Base-by-base conservation (phyloP, 2,797 vertebrate genomes). In the Labeo calbasu region DNA sequence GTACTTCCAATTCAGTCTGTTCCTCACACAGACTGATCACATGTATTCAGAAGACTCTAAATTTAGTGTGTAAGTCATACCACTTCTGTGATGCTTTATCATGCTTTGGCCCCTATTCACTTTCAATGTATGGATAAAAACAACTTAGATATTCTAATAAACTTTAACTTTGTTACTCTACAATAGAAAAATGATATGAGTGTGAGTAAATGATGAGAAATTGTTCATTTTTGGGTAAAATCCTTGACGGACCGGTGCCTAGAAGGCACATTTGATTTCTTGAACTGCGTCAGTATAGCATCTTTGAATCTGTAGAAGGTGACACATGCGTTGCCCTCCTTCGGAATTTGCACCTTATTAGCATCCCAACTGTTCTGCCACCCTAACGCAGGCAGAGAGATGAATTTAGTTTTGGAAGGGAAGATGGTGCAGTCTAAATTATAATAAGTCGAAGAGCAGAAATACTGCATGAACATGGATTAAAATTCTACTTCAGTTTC, bases 311-410 rank as follows among this genome's bases (percentile, higher is more conserved):
- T 66, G 59, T 9, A 65, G 57, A 73, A 78, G 80, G 85, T 83
- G 80, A 73, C 80, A 79, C 80, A 78, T 85, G 79, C 65, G 72
- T 50, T 82, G 84, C 80, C 80, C 85, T 83, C 85, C 85, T 78
- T 86, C 85, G 6, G 75, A 86, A 86, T 72, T 86, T 82, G 59
- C 75, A 86, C 57, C 48, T 83, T 86, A 83, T 82, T 86, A 86
- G 75, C 85, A 83, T 71, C 75, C 85, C 85, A 86, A 86, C 85
- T 86, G 85, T 86, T 82, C 50, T 59, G 36, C 43, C 73, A 66
- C 53, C 79, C 71, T 25, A 73, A 76, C 28, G 4, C 43, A 1
- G 70, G 28, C n/a, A 59, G 40, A 61, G 17, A 82, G 68, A 82
- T 78, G n/a, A 48, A 48, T 78, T 82, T 72, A 77, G 46, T 63